Percentiles rank a stretch among this genome's conserved stretches.
Evolutionary conservation across 2,113 vertebrate genomes (phyloP).

Genomic region (Seriola quinqueradiata): DNA sequence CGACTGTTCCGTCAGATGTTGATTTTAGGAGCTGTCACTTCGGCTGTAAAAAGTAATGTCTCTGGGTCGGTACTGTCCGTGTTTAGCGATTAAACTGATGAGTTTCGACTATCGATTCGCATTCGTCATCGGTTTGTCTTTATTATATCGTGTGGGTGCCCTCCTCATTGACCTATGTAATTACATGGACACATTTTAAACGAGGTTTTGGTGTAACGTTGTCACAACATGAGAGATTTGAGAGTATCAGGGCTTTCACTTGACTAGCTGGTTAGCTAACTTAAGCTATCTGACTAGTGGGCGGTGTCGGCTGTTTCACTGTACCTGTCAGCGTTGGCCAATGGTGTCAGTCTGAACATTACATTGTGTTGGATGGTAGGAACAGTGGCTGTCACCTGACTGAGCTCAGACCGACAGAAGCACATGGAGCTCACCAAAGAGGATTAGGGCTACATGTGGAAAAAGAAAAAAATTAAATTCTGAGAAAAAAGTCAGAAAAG

Average conservation of each 20-base stretch:
- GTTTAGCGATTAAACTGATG: background rate
- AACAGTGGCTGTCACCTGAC: background rate
- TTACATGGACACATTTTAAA: background rate
- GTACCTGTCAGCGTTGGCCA: constrained; percentile 3
- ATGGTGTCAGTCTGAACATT: background rate
- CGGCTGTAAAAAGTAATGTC: background rate
- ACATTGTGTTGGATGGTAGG: too few species aligned
- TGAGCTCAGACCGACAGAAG: background rate
- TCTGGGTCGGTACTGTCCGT: background rate
- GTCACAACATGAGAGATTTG: background rate
- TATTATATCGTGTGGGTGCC: too few species aligned
- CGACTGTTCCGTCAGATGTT: background rate
- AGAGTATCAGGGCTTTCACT: background rate
- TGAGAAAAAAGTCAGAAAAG: too few species aligned
- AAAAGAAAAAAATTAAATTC: too few species aligned
- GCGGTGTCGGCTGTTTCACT: background rate
- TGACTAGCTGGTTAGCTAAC: background rate
- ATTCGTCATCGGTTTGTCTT: fast-evolving
- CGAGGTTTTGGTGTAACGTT: background rate
- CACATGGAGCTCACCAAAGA: background rate
- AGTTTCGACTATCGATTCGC: background rate
- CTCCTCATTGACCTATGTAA: background rate
- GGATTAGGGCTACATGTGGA: too few species aligned
- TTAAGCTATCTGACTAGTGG: background rate
- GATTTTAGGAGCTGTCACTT: background rate